Evolutionary conservation across 1,140 invertebrate species (phyloP), one percentile per base, ranked within the genome.

Genomic region (Drosophila santomea): DNA sequence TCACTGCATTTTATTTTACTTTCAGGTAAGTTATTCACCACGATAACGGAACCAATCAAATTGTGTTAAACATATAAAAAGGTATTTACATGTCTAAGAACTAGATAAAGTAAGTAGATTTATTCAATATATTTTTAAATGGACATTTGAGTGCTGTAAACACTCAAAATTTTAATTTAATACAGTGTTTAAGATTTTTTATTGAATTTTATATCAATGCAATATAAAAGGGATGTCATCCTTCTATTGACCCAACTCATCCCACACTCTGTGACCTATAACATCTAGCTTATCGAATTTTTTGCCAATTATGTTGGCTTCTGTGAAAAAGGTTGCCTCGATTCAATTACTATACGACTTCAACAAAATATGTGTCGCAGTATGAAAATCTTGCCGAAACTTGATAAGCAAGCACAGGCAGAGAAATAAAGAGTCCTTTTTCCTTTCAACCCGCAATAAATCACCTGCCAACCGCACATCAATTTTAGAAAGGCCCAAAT

Each of bases 391-490:
- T 25, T 10, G 11, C 61, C 25, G 28, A 66, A 75, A 58, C 47
- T 36, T 75, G 59, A 66, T 75, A 66, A 51, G 47, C 47, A 66
- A 75, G 48, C 54, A 58, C 17, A 66, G 73, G 66, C 32, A 58
- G 48, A 36, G 72, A 17, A 56, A 54, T 38, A 39, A 39, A 7
- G 35, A 8, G 17, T 38, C 4, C 45, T 39, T 36, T 39, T 38
- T 17, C 36, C 17, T 32, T 62, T 8, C 32, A n/a, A 55, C 28
- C 52, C 59, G 41, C 54, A 75, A 75, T 75, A 75, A 59, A 75
- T 75, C 73, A 75, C 73, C 73, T 59, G 54, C 54, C 54, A 63
- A 36, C 72, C 73, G 54, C 73, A 58, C 72, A 75, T 75, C 60
- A 66, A 75, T 75, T 75, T 75, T 20, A 28, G 74, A 51, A 17